Base-by-base conservation (phyloP, 2,888 invertebrate genomes). In the Rhogogaster chlorosoma region DNA sequence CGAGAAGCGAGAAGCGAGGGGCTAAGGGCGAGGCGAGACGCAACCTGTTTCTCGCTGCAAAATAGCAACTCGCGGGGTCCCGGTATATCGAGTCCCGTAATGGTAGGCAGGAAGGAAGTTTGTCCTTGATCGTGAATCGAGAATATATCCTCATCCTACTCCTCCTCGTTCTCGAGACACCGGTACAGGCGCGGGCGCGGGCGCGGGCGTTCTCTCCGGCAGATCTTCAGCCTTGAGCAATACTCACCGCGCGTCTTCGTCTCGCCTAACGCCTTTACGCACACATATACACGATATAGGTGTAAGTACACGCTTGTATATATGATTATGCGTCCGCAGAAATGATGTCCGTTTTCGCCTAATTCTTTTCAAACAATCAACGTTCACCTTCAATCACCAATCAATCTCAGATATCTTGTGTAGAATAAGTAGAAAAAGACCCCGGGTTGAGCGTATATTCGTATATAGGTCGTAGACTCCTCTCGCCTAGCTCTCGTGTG, bases 81-180 rank as follows among this genome's bases (percentile, higher is more conserved):
- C 49, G 77, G 49, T 77, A 26, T 80, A 80, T 80, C 80, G 64
- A 64, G 80, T 83, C 83, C 83, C 83, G 83, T 83, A 83, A 83
- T 83, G 70, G 83, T 45, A 64, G 83, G 83, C 83, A 83, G 83
- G 83, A 83, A 83, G 83, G 83, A 67, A 83, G 83, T 70, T 45
- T 83, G 83, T 83, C 83, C 83, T 83, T 83, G 83, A 83, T 83
- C 83, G 67, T 83, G 83, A 83, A 83, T 83, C 83, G 83, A 70
- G 83, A 45, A 83, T 83, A 83, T 29, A 57, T 61, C 80, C 80
- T 32, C 61, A 49, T 57, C 64, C 61, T 32, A 38, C 29, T 18
- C 64, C 42, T 26, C 38, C 80, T 22, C 57, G 1, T 36, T 38
- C 61, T 15, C 61, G 4, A n/a, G 12, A 4, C 80, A 32, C 12